Conservation (phyloP, 2,888 invertebrate species). For the Aspidapion aeneum region DNA sequence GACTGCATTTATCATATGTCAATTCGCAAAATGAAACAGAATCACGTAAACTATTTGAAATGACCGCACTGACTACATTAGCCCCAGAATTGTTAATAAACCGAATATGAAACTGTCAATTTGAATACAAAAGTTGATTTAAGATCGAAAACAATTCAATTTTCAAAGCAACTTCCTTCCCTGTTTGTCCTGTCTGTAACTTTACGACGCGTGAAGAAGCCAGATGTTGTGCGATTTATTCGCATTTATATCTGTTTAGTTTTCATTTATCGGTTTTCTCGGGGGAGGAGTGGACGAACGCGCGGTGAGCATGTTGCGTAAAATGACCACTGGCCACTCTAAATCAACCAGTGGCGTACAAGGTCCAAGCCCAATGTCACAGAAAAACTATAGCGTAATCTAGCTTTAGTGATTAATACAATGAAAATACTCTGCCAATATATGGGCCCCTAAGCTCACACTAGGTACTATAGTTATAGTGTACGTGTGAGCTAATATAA, state of each 20-base stretch:
- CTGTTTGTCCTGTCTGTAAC: no score
- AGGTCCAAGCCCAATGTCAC: background rate
- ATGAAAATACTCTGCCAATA: no score
- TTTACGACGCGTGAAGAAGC: constrained; percentile 42
- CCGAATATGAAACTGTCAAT: constrained; percentile 45
- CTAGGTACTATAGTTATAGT: no score
- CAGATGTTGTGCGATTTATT: constrained; percentile 38
- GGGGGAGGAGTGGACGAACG: constrained; percentile 37
- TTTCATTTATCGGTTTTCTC: constrained; percentile 25
- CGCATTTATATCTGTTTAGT: constrained; percentile 34
- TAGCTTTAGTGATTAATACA: no score
- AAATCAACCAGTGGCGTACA: background rate
- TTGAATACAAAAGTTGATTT: constrained; percentile 40
- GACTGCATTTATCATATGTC: no score
- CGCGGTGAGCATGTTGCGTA: constrained; percentile 35
- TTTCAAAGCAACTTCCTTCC: no score
- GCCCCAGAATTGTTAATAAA: constrained; percentile 30
- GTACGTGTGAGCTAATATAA: no score
- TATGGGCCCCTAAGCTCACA: no score
- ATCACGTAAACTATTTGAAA: background rate
- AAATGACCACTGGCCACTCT: constrained; percentile 44
- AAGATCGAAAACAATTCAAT: constrained; percentile 37
- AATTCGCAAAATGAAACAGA: no score
- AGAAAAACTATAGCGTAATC: no score
- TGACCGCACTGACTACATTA: constrained; percentile 22